Base-by-base conservation (phyloP, 2,113 vertebrate species). In the Rhinoderma darwinii region DNA sequence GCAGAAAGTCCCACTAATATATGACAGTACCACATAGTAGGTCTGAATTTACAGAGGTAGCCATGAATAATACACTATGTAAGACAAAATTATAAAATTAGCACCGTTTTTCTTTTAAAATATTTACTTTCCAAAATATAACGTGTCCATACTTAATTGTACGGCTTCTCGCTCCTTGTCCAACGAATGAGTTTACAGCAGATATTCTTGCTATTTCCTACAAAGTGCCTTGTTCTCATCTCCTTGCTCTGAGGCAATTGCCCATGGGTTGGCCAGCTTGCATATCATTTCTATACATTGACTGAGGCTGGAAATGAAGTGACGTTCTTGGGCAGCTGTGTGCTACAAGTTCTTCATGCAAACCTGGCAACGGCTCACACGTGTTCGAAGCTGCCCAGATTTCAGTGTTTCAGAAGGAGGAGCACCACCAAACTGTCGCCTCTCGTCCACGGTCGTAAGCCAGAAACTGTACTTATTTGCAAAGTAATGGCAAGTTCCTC, bases 401-500 rank as follows among this genome's bases (percentile, higher is more conserved):
- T 99, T 99, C 89, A 99, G 92, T 0, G 96, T 97, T 88, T 98
- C 96, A 3, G 94, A 94, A 35, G 91, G 51, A 0, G 90, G 90
- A 2, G 93, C 91, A 0, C 93, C 90, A 14, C 89, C 66, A 68
- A 99, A 99, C 92, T 98, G 95, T 84, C 91, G 91, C 0, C 79
- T 89, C 86, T 91, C 93, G 2, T 97, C 95, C 18, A 98, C 95
- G 0, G 95, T 96, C 0, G 94, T 97, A 88, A 98, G 94, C 98
- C 98, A 99, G 95, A 99, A 99, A 92, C 98, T 99, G 94, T 96
- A 98, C 78, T 98, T 98, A 91, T 97, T 99, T 89, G 96, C 96
- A 22, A 99, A 99, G 94, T 97, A 99, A 87, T 99, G 96, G 92
- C 98, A 99, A 0, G 96, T 96, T 1, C 98, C 98, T 11, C 93